Conservation (phyloP, 1,140 invertebrate genomes). For the Drosophila ercepeae region DNA sequence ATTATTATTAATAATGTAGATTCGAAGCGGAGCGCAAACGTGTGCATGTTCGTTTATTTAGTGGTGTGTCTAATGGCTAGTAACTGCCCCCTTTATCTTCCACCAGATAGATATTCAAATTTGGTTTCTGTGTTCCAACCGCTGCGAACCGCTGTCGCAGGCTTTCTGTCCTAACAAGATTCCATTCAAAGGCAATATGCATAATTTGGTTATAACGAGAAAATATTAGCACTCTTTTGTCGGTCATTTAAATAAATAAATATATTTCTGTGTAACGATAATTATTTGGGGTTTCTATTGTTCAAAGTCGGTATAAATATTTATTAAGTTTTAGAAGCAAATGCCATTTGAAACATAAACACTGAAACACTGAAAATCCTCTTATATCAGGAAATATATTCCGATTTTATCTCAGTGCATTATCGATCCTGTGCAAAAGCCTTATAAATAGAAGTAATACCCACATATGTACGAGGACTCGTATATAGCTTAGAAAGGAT, state of each 20-base stretch:
- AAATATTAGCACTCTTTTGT: constrained; percentile 26
- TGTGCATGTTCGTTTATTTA: constrained; percentile 34
- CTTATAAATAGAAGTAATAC: constrained; percentile 19
- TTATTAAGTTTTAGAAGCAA: not conserved
- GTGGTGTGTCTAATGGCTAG: constrained; percentile 68
- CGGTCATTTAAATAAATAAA: constrained; percentile 17
- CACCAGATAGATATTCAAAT: constrained; percentile 70
- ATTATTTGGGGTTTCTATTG: not conserved
- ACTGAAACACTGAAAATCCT: not conserved
- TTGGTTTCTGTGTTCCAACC: constrained; percentile 12
- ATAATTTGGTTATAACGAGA: constrained; percentile 35
- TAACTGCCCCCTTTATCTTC: constrained; percentile 61
- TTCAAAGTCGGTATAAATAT: not conserved
- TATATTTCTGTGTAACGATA: not conserved
- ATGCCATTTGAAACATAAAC: not conserved
- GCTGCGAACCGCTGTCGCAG: not conserved
- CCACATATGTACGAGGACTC: constrained; percentile 7
- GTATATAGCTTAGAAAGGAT: constrained; percentile 32
- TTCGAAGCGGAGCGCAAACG: constrained; percentile 57
- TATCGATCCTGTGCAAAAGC: constrained; percentile 12
- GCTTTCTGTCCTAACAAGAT: constrained; percentile 36
- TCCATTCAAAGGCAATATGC: constrained; percentile 21
- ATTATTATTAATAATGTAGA: constrained; percentile 73
- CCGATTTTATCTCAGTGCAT: not conserved
- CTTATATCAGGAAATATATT: too few species aligned